These are phyloP conservation scores for Danaus melanippus DNA, from an alignment of 1,140 invertebrate species.

Conservation along the genomic window DNA sequence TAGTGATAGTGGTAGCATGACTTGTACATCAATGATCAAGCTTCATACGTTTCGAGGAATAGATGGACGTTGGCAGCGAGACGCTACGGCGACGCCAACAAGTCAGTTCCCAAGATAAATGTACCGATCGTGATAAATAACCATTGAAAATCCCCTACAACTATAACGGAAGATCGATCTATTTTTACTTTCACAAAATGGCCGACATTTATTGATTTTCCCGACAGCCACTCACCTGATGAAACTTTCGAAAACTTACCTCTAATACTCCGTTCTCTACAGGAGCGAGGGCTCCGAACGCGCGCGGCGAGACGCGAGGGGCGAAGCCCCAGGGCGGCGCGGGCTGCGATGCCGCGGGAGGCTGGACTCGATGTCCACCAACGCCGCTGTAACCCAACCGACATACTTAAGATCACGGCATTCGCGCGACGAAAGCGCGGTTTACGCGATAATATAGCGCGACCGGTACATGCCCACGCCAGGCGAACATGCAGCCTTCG, in stretches of 20 bases:
- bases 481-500: conserved; percentile 60
- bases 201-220: conserved; percentile 49
- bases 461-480: conserved; percentile 47
- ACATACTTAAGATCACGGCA: conserved; percentile 57
- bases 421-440: conserved; percentile 48
- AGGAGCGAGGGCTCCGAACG: conserved; percentile 68
- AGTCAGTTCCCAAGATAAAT: no score
- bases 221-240: conserved; percentile 39
- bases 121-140: no score
- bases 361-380: conserved; percentile 51
- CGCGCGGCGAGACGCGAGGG: conserved; percentile 61
- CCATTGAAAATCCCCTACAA: neutral
- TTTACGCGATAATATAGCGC: conserved; percentile 32
- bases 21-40: no score
- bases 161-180: conserved; percentile 28
- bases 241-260: conserved; percentile 52
- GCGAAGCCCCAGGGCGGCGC: conserved; percentile 52
- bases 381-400: conserved; percentile 64
- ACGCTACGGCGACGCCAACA: no score
- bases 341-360: conserved; percentile 46
- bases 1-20: no score
- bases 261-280: conserved; percentile 38
- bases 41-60: no score
- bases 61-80: no score
- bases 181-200: conserved; percentile 64